Conservation (phyloP, 2,797 vertebrate genomes). For the Benthosema pterotum region DNA sequence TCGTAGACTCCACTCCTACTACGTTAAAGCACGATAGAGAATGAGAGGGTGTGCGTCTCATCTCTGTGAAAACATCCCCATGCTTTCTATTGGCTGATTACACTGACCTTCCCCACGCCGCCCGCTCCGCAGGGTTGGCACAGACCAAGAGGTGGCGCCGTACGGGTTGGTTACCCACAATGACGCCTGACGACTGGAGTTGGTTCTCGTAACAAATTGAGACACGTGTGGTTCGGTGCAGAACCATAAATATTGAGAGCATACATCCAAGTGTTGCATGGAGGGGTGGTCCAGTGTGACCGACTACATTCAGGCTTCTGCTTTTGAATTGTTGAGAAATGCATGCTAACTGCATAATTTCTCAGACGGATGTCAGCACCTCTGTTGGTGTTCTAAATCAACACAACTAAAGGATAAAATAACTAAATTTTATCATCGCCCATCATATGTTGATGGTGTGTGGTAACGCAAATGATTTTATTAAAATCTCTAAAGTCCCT, state of each 20-base stretch:
- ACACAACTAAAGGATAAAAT: conserved; percentile 16
- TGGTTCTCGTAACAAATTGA: conserved; percentile 10
- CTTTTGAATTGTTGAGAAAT: conserved; percentile 17
- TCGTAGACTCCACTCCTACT: conserved; percentile 67
- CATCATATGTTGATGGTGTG: not conserved
- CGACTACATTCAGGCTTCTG: conserved; percentile 17
- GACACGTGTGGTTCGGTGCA: conserved; percentile 8
- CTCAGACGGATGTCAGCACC: conserved; percentile 45
- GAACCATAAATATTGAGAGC: conserved; percentile 15
- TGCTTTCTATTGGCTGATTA: conserved; percentile 36
- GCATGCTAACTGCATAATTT: conserved; percentile 23
- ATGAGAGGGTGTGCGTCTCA: conserved; percentile 44
- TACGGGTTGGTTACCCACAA: conserved; percentile 23
- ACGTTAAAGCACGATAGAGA: conserved; percentile 69
- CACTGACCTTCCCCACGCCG: conserved; percentile 16
- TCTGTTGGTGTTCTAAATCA: conserved; percentile 43
- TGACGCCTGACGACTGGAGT: conserved; percentile 21
- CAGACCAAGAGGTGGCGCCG: conserved; percentile 24
- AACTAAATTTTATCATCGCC: conserved; percentile 1
- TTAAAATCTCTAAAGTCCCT: conserved; percentile 18
- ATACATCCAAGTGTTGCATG: not conserved
- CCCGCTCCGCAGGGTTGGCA: conserved; percentile 22
- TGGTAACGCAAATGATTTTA: conserved; percentile 24
- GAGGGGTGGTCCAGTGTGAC: conserved; percentile 30
- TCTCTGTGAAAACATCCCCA: conserved; percentile 12